Evolutionary conservation across 37 sponge, comb jelly and placozoan genomes (phyloP).

Genomic region (Theonella swinhoei): DNA sequence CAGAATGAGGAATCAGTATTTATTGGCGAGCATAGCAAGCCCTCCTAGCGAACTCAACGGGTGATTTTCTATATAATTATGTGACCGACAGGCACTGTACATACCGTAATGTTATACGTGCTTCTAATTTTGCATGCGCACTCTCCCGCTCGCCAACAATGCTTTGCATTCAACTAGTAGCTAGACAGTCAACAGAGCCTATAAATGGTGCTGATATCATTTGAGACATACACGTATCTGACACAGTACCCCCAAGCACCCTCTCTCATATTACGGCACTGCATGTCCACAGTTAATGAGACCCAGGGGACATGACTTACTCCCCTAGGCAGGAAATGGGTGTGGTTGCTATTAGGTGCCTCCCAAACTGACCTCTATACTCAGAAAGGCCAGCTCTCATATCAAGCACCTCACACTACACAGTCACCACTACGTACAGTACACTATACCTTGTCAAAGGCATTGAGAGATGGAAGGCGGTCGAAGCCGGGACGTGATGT

Average conservation of each 20-base stretch:
- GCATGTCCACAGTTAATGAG: background rate
- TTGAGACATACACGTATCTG: too few relatives aligned
- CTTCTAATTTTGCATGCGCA: too few relatives aligned
- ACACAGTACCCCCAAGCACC: too few relatives aligned
- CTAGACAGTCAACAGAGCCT: too few relatives aligned
- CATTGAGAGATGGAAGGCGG: conserved; percentile 75
- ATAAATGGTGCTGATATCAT: too few relatives aligned
- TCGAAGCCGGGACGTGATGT: conserved; percentile 62
- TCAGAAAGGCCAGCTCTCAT: background rate
- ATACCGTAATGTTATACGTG: too few relatives aligned
- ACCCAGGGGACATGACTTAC: background rate
- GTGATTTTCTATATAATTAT: too few relatives aligned
- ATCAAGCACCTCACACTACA: background rate
- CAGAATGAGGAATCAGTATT: background rate
- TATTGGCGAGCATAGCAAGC: too few relatives aligned
- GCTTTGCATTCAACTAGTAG: too few relatives aligned
- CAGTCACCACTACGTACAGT: background rate
- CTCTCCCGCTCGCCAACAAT: too few relatives aligned
- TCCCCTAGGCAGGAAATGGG: background rate
- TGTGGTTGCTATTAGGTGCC: background rate
- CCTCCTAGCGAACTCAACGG: too few relatives aligned
- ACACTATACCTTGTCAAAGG: conserved; percentile 79
- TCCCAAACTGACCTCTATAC: background rate
- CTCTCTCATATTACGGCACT: background rate
- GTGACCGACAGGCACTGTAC: too few relatives aligned